These are phyloP conservation scores for Drosophila nigrodunni DNA, from an alignment of 1,140 invertebrate genomes.

Conservation along the genomic window DNA sequence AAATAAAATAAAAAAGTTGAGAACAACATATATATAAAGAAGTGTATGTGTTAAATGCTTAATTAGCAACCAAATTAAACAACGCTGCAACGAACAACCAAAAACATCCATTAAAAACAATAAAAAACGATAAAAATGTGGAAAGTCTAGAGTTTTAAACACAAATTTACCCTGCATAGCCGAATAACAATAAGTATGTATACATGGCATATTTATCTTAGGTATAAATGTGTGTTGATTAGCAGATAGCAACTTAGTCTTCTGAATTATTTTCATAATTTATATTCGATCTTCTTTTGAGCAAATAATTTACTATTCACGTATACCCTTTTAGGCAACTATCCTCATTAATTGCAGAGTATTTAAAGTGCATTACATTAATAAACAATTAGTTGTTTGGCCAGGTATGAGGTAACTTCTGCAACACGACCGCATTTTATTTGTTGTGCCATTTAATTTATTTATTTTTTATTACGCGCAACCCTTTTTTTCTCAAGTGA, in stretches of 20 bases:
- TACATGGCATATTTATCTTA: too few relatives aligned
- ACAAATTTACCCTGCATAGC: slow-evolving; percentile 1
- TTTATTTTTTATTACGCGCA: slow-evolving; percentile 57
- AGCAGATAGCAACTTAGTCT: too few relatives aligned
- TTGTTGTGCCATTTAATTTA: slow-evolving; percentile 69
- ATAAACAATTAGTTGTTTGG: slow-evolving; percentile 30
- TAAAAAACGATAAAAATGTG: slow-evolving; percentile 2
- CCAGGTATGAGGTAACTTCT: slow-evolving; percentile 18
- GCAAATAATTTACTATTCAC: not conserved
- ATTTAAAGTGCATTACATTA: slow-evolving; percentile 33
- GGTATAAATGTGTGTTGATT: too few relatives aligned
- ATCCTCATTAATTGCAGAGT: not conserved
- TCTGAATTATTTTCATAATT: not conserved
- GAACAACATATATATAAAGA: slow-evolving; percentile 34
- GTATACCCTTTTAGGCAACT: not conserved
- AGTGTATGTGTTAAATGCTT: slow-evolving; percentile 66
- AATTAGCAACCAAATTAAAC: slow-evolving; percentile 73
- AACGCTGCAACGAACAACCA: slow-evolving; percentile 36
- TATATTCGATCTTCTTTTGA: not conserved
- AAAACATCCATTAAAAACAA: slow-evolving; percentile 52
- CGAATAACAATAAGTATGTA: not conserved
- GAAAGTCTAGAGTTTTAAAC: not conserved
- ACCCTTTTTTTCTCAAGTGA: slow-evolving; percentile 22
- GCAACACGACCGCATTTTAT: slow-evolving; percentile 64
- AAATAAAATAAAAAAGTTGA: slow-evolving; percentile 49